These are phyloP conservation scores for Thysanoteuthis rhombus DNA, from an alignment of 2,888 invertebrate genomes.

Conservation along the genomic window DNA sequence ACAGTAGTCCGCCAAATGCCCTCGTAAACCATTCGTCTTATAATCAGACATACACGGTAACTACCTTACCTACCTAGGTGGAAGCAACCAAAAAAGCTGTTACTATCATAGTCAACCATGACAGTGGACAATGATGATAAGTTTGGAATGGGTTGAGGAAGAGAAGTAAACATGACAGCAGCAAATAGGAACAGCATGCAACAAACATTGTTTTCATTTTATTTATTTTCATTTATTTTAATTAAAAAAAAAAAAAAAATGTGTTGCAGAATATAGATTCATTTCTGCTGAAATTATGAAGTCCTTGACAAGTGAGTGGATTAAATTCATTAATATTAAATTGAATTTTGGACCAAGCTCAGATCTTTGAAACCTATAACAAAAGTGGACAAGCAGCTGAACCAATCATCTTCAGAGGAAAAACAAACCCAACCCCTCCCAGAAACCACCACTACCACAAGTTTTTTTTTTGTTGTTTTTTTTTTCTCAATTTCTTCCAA, in stretches of 20 bases:
- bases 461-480: too few species aligned
- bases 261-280: background rate
- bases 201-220: background rate
- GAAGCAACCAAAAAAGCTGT: background rate
- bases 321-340: background rate
- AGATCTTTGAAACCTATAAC: background rate
- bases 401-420: background rate
- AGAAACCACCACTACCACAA: too few species aligned
- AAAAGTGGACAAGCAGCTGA: background rate
- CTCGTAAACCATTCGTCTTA: too few species aligned
- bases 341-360: background rate
- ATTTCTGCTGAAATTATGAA: background rate
- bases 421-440: too few species aligned
- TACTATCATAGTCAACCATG: background rate
- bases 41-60: too few species aligned
- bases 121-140: background rate
- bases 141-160: background rate
- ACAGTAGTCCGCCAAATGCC: too few species aligned
- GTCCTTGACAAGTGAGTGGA: background rate
- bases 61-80: background rate
- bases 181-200: background rate
- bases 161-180: background rate
- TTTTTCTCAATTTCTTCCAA: background rate
- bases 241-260: too few species aligned
- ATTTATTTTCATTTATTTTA: background rate